A percentile compares a stretch with the other conserved stretches of the same genome.
phyloP scores from a whole-genome alignment of 2,113 vertebrate species.

The Choloepus hoffmanni region DNA sequence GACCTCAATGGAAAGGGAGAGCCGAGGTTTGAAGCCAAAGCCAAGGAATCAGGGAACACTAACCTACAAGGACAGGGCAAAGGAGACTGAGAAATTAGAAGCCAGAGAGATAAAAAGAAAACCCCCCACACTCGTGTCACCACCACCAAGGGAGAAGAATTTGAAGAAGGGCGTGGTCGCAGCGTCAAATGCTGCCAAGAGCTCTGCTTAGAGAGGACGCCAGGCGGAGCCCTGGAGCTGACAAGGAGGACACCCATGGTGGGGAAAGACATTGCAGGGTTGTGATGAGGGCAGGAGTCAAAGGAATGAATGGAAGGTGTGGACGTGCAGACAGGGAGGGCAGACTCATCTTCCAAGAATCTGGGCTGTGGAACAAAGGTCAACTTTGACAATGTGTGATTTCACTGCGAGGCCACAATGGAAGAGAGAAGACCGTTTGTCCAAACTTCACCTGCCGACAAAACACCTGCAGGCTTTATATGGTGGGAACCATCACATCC shows the following conservation, averaged over 20 bases:
- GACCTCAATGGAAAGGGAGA: background rate
- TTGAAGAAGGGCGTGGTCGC: background rate
- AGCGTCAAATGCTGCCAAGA: background rate
- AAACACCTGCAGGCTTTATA: background rate
- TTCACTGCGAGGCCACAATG: background rate
- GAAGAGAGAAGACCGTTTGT: background rate
- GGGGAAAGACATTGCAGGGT: background rate
- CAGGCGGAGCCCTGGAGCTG: too few relatives aligned
- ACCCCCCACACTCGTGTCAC: background rate
- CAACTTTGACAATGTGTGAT: background rate
- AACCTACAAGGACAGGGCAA: background rate
- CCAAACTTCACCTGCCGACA: background rate
- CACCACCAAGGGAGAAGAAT: too few relatives aligned
- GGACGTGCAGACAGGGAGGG: background rate
- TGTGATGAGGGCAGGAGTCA: rapidly evolving
- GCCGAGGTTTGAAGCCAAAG: background rate
- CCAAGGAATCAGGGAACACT: too few relatives aligned
- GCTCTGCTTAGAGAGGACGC: background rate
- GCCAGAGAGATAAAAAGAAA: background rate
- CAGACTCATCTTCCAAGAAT: background rate
- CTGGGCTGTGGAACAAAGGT: background rate
- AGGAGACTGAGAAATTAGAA: background rate
- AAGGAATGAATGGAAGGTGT: background rate
- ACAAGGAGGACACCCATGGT: background rate
- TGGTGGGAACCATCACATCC: background rate